phyloP scores from a whole-genome alignment of 2,797 vertebrate genomes.

The Diplodus puntazzo region DNA sequence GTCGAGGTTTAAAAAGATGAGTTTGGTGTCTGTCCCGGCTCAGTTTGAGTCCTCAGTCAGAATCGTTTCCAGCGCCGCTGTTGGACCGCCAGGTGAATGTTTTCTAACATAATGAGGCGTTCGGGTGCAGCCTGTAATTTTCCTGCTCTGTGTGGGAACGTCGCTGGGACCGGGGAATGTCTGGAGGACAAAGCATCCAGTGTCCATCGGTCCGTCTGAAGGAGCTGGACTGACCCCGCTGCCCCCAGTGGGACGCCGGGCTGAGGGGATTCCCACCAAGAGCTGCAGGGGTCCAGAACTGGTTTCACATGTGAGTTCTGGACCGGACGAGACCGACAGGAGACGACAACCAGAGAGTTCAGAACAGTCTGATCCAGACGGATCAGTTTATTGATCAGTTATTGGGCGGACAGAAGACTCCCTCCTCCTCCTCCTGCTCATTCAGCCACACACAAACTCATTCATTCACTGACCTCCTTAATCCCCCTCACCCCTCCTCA shows the following conservation, averaged over 20 bases:
- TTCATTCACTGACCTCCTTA: constrained; percentile 46
- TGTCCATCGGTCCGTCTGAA: constrained; percentile 43
- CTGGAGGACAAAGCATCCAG: constrained; percentile 62
- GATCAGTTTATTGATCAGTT: constrained; percentile 41
- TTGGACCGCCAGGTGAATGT: constrained; percentile 7
- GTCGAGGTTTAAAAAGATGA: too few species aligned
- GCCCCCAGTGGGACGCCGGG: constrained; percentile 35
- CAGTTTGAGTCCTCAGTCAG: neutral
- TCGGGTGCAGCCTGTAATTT: constrained; percentile 53
- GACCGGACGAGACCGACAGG: neutral
- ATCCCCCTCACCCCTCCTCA: neutral
- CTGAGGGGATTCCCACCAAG: constrained; percentile 47
- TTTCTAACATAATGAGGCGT: constrained; percentile 46
- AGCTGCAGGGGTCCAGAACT: constrained; percentile 49
- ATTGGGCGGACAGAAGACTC: fast-evolving
- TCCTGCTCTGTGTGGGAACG: constrained; percentile 47
- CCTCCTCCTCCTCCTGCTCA: neutral
- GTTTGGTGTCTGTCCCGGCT: too few species aligned
- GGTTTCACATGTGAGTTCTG: neutral
- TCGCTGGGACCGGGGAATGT: constrained; percentile 48
- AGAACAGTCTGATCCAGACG: neutral
- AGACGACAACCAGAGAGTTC: neutral
- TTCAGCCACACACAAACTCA: constrained; percentile 34
- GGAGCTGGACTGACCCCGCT: constrained; percentile 42
- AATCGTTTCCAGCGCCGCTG: neutral